A percentile compares a stretch with the other conserved stretches of the same genome.
Evolutionary conservation across 1,140 invertebrate genomes (phyloP).

Genomic region (Psilanteris sp.): DNA sequence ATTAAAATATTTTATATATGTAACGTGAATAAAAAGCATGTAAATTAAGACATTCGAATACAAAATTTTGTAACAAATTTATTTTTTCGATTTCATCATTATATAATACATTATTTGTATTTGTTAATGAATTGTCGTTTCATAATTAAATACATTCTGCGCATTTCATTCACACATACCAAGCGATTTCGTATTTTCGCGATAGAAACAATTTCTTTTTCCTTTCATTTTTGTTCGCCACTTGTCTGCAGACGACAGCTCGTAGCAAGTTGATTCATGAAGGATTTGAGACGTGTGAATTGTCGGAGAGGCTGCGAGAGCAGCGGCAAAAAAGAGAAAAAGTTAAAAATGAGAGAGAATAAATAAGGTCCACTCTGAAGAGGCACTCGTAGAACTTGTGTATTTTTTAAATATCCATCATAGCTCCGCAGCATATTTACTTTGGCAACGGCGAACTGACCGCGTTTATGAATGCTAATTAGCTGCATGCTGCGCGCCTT

Average conservation of each 20-base stretch:
- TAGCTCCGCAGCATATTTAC: slow-evolving; percentile 66
- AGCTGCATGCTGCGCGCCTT: slow-evolving; percentile 63
- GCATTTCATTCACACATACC: background rate
- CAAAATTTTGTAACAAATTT: no score
- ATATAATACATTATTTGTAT: slow-evolving; percentile 7
- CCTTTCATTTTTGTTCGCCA: slow-evolving; percentile 53
- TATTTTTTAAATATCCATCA: slow-evolving; percentile 68
- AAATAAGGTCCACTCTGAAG: slow-evolving; percentile 64
- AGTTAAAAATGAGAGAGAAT: slow-evolving; percentile 52
- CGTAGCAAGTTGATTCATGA: slow-evolving; percentile 54
- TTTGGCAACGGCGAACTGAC: slow-evolving; percentile 67
- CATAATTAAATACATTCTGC: slow-evolving; percentile 20
- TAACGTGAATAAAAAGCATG: no score
- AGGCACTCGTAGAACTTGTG: slow-evolving; percentile 55
- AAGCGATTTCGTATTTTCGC: slow-evolving; percentile 31
- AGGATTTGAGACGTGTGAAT: slow-evolving; percentile 65
- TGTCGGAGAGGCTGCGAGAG: slow-evolving; percentile 54
- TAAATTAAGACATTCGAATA: no score
- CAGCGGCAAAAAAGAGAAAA: slow-evolving; percentile 27
- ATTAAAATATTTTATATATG: no score
- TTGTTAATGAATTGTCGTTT: slow-evolving; percentile 1
- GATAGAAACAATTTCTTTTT: slow-evolving; percentile 43
- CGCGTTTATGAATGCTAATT: slow-evolving; percentile 73
- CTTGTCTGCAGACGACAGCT: slow-evolving; percentile 59
- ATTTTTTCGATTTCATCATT: no score